These are phyloP conservation scores for Ptychadena robeensis DNA, from an alignment of 2,797 vertebrate species.

Conservation along the genomic window DNA sequence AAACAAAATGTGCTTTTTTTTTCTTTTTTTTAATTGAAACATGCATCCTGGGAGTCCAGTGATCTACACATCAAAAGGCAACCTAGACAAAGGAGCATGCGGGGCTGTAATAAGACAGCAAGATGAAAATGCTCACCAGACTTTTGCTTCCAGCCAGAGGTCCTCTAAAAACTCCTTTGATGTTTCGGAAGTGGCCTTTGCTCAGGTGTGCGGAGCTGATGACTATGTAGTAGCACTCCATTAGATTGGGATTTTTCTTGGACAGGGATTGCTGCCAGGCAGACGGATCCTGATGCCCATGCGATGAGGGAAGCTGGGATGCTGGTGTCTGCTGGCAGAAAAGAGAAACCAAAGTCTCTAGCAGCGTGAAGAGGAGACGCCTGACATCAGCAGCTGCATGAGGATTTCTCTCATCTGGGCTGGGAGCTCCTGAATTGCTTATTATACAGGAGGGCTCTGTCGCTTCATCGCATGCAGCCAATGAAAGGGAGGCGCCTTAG, in stretches of 20 bases:
- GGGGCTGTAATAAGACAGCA: neutral
- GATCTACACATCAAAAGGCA: neutral
- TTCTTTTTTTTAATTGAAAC: neutral
- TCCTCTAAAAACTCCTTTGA: slow-evolving; percentile 98
- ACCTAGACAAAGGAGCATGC: neutral
- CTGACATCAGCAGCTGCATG: slow-evolving; percentile 10
- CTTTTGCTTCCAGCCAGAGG: slow-evolving; percentile 88
- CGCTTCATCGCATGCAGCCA: slow-evolving; percentile 78
- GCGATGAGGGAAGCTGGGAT: neutral
- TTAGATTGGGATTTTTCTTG: slow-evolving; percentile 70
- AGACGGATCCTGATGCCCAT: slow-evolving; percentile 23
- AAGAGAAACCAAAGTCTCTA: neutral
- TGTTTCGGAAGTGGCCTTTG: slow-evolving; percentile 96
- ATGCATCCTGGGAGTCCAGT: neutral
- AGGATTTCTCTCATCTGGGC: slow-evolving; percentile 28
- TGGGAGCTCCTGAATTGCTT: slow-evolving; percentile 62
- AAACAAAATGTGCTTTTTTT: too few species aligned
- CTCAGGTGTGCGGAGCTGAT: slow-evolving; percentile 97
- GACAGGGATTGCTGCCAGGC: slow-evolving; percentile 22
- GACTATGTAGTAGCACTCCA: slow-evolving; percentile 99
- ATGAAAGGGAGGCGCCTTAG: slow-evolving; percentile 78
- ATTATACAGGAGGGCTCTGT: slow-evolving; percentile 71
- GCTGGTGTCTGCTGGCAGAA: neutral
- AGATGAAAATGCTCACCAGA: slow-evolving; percentile 77
- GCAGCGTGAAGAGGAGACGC: slow-evolving; percentile 9